Evolutionary conservation across 2,888 invertebrate genomes (phyloP), one percentile per base, ranked within the genome.

Genomic region (Terebella lapidaria): DNA sequence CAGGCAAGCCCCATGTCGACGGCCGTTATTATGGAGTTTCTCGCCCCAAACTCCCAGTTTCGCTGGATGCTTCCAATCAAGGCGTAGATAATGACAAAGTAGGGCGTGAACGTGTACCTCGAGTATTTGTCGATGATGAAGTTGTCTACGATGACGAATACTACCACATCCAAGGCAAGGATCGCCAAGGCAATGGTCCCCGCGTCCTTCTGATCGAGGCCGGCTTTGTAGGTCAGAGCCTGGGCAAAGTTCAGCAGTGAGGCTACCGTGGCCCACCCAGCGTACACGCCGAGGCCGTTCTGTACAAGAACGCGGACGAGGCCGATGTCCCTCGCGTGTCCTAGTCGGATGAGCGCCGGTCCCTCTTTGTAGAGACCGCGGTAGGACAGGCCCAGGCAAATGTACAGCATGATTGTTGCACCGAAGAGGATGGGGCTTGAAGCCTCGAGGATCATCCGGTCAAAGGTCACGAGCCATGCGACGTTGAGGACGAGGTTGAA

Each of bases 51-150:
- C n/a, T 10, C n/a, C 10, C 10, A 10, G 10, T 15, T n/a, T n/a
- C 42, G 10, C 10, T 35, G 49, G 49, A 71, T 35, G 51, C 66
- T 66, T 29, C 75, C 76, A 54, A 61, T 58, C 3, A 76, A 63
- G 10, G 72, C 75, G 0, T 72, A 58, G 5, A 72, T 64, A 2
- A 75, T 54, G 1, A 72, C 72, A n/a, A 73, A 35, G 63, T 74
- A 74, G 1, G 74, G 75, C 15, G 70, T 72, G 60, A 74, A 67
- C 0, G 70, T 71, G 65, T 76, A 76, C 1, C 76, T 67, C 1
- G 71, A 63, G 54, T 72, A 74, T 25, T 67, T 61, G 54, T 74
- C 73, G 3, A 72, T 56, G 5, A 74, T 46, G 30, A 68, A 62
- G 27, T 69, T 65, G 49, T 74, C 74, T 22, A 71, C 57, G 15